phyloP scores from a whole-genome alignment of 2,113 vertebrate species.

The Seriola rivoliana region DNA sequence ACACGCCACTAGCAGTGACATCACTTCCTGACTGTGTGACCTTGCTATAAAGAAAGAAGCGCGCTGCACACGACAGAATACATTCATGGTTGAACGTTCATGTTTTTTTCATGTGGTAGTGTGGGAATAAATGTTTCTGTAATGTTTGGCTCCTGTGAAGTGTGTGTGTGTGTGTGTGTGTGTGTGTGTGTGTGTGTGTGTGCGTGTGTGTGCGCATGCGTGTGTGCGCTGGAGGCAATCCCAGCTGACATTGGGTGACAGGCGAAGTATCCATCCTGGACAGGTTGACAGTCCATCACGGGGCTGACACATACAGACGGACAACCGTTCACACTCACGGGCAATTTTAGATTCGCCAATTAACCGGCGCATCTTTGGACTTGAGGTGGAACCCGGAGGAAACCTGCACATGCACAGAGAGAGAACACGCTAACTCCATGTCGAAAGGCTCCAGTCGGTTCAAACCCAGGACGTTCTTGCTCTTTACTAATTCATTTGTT shows the following conservation, averaged over 20 bases:
- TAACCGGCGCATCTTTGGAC: too few relatives aligned
- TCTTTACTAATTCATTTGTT: too few relatives aligned
- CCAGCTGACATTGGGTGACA: neutral
- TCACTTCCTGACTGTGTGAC: conserved; percentile 56
- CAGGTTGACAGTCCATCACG: neutral
- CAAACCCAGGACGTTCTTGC: too few relatives aligned
- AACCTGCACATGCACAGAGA: too few relatives aligned
- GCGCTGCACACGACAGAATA: neutral
- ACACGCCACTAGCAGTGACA: conserved; percentile 1
- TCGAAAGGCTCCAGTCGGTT: too few relatives aligned
- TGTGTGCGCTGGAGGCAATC: neutral
- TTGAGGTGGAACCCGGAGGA: too few relatives aligned
- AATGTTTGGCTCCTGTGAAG: neutral
- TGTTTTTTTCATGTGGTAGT: neutral
- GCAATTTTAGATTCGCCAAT: too few relatives aligned
- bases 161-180: neutral
- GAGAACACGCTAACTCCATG: too few relatives aligned
- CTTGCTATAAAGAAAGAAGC: conserved; percentile 23
- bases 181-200: neutral
- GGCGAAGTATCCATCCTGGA: neutral
- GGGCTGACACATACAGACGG: neutral
- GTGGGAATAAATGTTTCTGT: conserved; percentile 11
- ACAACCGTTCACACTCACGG: neutral
- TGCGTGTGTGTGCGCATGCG: neutral
- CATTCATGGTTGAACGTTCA: neutral